These are phyloP conservation scores for Danio choprae DNA, from an alignment of 2,797 vertebrate species.

Conservation along the genomic window DNA sequence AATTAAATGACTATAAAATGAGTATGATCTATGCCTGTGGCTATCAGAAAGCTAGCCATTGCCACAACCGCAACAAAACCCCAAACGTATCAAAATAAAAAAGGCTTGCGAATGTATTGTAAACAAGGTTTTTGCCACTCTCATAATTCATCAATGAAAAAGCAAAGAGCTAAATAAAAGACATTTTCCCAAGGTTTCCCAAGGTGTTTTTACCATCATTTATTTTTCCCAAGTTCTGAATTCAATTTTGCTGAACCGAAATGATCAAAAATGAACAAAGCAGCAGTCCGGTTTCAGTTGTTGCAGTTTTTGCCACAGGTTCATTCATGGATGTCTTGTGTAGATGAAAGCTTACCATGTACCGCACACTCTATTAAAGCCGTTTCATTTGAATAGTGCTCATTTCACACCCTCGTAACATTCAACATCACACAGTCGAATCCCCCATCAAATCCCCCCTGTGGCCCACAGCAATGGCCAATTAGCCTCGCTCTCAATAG, in stretches of 20 bases:
- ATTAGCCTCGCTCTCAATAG: constrained; percentile 7
- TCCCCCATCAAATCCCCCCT: not conserved
- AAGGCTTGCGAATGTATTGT: constrained; percentile 41
- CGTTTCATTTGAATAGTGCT: not conserved
- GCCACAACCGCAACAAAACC: constrained; percentile 55
- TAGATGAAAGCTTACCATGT: not conserved
- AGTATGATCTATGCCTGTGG: constrained; percentile 65
- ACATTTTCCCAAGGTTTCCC: not conserved
- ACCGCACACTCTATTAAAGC: not conserved
- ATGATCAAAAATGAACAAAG: not conserved
- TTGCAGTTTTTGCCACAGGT: not conserved
- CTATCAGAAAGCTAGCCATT: constrained; percentile 66
- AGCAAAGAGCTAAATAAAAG: not conserved
- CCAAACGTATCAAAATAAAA: constrained; percentile 10
- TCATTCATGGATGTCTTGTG: not conserved
- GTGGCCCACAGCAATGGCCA: constrained; percentile 7
- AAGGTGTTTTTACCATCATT: not conserved
- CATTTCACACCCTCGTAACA: constrained; percentile 22
- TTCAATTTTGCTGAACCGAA: not conserved
- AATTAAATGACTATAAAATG: constrained; percentile 76
- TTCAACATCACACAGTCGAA: constrained; percentile 5
- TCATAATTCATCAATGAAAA: constrained; percentile 1
- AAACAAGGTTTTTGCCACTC: not conserved
- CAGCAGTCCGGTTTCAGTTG: not conserved
- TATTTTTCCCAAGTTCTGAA: not conserved